Evolutionary conservation across 2,113 vertebrate genomes (phyloP).

Genomic region (Nothobranchius kuhntae): DNA sequence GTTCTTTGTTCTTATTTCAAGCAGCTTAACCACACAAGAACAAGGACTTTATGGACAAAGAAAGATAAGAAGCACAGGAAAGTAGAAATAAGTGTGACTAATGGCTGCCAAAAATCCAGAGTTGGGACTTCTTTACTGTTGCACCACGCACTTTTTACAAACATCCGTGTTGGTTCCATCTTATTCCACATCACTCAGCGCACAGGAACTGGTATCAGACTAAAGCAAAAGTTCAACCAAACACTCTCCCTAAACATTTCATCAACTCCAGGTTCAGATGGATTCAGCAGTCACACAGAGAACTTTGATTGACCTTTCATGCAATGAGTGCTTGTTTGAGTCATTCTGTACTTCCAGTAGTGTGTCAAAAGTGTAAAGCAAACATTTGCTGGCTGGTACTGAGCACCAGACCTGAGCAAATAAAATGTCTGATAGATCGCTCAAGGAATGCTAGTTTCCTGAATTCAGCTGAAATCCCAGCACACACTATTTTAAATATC

Average conservation of each 20-base stretch:
- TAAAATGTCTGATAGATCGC: constrained; percentile 25
- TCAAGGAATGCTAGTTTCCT: constrained; percentile 32
- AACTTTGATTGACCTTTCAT: background rate
- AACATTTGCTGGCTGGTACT: constrained; percentile 11
- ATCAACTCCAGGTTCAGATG: background rate
- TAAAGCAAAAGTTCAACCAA: constrained; percentile 15
- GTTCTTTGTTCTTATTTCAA: no score
- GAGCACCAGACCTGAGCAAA: constrained; percentile 12
- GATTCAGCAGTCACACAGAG: constrained; percentile 1
- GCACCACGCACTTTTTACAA: constrained; percentile 4
- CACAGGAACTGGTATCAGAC: constrained; percentile 7
- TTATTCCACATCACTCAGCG: background rate
- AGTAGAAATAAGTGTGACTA: background rate
- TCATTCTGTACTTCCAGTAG: constrained; percentile 17
- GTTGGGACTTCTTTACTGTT: constrained; percentile 21
- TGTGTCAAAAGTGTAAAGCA: constrained; percentile 16
- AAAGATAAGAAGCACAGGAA: no score
- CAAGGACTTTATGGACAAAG: no score
- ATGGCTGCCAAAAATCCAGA: background rate
- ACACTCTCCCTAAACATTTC: background rate
- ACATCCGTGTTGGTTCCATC: constrained; percentile 5
- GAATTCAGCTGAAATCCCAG: constrained; percentile 9
- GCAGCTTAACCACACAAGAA: no score
- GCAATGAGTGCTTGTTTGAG: constrained; percentile 6
- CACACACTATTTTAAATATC: constrained; percentile 37